These are phyloP conservation scores for Rotaria macrura DNA, from an alignment of 2,888 invertebrate genomes.

Conservation along the genomic window DNA sequence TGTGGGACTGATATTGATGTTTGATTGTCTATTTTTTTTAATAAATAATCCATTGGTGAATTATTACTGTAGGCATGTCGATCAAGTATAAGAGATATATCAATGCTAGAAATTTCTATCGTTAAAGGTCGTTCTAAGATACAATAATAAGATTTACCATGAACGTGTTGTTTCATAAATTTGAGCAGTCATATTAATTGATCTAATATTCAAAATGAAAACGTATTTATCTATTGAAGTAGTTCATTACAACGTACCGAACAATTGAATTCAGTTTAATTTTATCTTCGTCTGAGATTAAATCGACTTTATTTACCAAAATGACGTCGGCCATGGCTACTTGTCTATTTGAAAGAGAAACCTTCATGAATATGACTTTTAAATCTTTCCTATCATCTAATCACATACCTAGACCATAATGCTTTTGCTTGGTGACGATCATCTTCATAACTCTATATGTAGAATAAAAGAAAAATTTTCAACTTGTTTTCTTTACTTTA, in stretches of 20 bases:
- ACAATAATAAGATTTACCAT: neutral
- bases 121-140: neutral
- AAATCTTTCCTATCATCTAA: neutral
- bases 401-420: neutral
- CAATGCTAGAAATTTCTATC: neutral
- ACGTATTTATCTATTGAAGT: too few species aligned
- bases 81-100: neutral
- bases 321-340: constrained; percentile 31
- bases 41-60: neutral
- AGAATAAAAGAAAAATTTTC: neutral
- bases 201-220: neutral
- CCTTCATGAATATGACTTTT: too few species aligned
- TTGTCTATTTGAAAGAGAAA: constrained; percentile 17
- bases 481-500: neutral
- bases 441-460: constrained; percentile 2
- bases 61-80: neutral
- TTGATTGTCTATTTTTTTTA: neutral
- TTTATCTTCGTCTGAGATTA: constrained; percentile 20
- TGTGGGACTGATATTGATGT: neutral
- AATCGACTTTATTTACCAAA: constrained; percentile 30
- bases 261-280: neutral
- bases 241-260: neutral
- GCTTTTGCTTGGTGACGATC: neutral
- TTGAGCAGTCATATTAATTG: neutral
- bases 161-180: constrained; percentile 2